A percentile compares a stretch with the other conserved stretches of the same genome.
phyloP scores from a whole-genome alignment of 2,888 invertebrate species.

The Andrena bicolor region DNA sequence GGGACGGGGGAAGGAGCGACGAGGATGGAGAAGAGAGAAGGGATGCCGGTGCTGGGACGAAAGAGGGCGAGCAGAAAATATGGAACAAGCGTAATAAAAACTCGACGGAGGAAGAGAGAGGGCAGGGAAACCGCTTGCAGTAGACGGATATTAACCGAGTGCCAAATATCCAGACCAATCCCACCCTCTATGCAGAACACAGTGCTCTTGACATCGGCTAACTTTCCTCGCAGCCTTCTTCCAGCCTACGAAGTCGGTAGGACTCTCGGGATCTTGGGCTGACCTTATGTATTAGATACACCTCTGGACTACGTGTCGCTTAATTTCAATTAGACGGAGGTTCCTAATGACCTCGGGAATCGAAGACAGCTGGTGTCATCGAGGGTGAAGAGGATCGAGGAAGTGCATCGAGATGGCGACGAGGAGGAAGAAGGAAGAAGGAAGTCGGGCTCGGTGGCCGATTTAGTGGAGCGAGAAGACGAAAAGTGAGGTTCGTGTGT shows the following conservation, averaged over 20 bases:
- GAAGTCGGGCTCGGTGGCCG: conserved; percentile 11
- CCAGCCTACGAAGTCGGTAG: too few relatives aligned
- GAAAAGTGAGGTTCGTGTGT: conserved; percentile 52
- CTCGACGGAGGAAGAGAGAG: conserved; percentile 41
- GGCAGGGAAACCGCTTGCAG: conserved; percentile 58
- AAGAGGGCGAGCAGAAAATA: conserved; percentile 69
- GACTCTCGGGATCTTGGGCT: too few relatives aligned
- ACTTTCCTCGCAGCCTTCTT: conserved; percentile 4
- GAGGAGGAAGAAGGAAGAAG: background rate
- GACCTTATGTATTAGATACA: too few relatives aligned
- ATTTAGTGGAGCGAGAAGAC: conserved; percentile 60
- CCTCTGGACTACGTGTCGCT: too few relatives aligned
- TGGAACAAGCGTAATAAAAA: conserved; percentile 74
- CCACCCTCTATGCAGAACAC: background rate
- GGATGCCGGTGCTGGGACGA: conserved; percentile 37
- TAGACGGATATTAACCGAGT: conserved; percentile 52
- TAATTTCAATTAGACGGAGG: too few relatives aligned
- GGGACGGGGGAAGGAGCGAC: conserved; percentile 35
- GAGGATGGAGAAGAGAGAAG: conserved; percentile 38
- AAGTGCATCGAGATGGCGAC: too few relatives aligned
- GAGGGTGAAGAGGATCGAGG: too few relatives aligned
- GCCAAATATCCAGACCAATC: conserved; percentile 1
- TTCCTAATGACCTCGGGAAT: too few relatives aligned
- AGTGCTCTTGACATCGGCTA: background rate
- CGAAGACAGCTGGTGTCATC: too few relatives aligned